Conservation (phyloP, 1,140 invertebrate genomes). For the Gerris buenoi region DNA sequence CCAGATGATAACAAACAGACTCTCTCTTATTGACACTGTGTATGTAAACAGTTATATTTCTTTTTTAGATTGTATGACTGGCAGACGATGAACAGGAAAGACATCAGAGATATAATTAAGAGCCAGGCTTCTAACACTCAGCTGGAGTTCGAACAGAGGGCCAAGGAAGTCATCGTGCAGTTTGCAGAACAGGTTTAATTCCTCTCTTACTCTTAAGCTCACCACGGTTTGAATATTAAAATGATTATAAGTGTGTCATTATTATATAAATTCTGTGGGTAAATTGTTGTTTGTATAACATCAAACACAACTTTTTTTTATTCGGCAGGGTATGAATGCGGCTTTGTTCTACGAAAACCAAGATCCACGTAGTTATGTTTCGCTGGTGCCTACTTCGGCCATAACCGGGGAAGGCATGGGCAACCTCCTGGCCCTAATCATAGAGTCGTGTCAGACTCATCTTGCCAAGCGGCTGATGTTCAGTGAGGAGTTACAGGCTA, state of each 20-base stretch:
- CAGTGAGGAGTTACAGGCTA: conserved; percentile 81
- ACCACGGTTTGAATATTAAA: no score
- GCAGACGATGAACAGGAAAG: conserved; percentile 77
- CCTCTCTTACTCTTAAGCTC: no score
- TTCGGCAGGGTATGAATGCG: conserved; percentile 84
- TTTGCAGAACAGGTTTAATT: conserved; percentile 88
- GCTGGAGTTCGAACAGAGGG: conserved; percentile 82
- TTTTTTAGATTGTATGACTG: conserved; percentile 72
- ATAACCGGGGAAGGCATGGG: conserved; percentile 96
- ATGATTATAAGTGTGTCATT: no score
- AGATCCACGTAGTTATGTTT: conserved; percentile 81
- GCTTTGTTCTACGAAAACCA: conserved; percentile 92
- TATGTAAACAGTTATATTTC: conserved; percentile 12
- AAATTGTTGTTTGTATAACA: no score
- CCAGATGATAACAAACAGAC: no score
- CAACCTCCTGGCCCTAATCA: conserved; percentile 84
- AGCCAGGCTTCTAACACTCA: conserved; percentile 76
- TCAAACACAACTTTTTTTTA: no score
- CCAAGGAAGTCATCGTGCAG: conserved; percentile 75
- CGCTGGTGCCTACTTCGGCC: conserved; percentile 93
- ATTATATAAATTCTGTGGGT: no score
- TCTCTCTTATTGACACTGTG: no score
- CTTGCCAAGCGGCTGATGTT: conserved; percentile 82
- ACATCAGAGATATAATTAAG: conserved; percentile 83
- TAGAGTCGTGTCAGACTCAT: conserved; percentile 79